phyloP scores from a whole-genome alignment of 2,113 vertebrate genomes.

The Zeus faber region DNA sequence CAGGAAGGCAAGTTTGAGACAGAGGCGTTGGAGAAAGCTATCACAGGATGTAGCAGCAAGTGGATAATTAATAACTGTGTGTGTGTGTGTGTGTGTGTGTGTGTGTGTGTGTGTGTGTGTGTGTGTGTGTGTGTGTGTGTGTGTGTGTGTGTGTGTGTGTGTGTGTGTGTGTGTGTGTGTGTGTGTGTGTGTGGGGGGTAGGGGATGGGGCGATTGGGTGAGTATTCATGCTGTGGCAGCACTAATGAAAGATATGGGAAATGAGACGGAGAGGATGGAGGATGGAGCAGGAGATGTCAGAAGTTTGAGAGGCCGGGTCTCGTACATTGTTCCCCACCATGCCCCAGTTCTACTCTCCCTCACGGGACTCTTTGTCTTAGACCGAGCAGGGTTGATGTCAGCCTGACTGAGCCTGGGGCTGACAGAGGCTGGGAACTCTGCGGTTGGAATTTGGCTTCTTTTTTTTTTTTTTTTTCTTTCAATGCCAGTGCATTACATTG shows the following conservation, averaged over 20 bases:
- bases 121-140: too few relatives aligned
- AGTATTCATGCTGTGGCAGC: conserved; percentile 39
- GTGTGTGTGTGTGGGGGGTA: too few relatives aligned
- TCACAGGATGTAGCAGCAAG: not conserved
- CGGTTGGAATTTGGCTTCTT: conserved; percentile 60
- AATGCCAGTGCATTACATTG: conserved; percentile 45
- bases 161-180: too few relatives aligned
- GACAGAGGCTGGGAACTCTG: conserved; percentile 39
- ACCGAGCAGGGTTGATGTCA: conserved; percentile 39
- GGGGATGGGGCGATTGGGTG: too few relatives aligned
- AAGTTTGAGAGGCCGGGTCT: conserved; percentile 34
- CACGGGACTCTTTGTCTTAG: conserved; percentile 55
- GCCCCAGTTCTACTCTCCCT: conserved; percentile 56
- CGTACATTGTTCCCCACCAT: conserved; percentile 57
- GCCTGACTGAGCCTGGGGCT: conserved; percentile 31
- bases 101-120: too few relatives aligned
- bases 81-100: too few relatives aligned
- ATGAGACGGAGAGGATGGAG: not conserved
- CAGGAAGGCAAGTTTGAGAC: not conserved
- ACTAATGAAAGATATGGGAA: conserved; percentile 4
- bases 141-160: too few relatives aligned
- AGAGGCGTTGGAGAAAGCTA: too few relatives aligned
- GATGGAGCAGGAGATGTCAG: conserved; percentile 19
- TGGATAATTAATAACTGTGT: conserved; percentile 12
- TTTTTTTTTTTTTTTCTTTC: too few relatives aligned